Base-by-base conservation (phyloP, 1,140 invertebrate genomes). In the Drosophila truncata region DNA sequence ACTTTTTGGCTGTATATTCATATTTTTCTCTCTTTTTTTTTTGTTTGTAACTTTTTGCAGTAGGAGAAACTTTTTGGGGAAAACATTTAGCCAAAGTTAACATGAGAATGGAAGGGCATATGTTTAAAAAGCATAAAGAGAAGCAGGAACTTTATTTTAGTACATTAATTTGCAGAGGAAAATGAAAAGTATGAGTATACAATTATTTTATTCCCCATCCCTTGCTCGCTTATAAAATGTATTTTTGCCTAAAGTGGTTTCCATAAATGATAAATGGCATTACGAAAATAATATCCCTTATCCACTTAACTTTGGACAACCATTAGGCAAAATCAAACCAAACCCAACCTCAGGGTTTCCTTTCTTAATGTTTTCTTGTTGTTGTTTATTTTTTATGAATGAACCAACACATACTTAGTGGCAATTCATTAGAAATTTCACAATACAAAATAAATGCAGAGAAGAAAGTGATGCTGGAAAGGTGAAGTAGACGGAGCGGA, bases 341-440 rank as follows among this genome's bases (percentile, higher is more conserved):
- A 47, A 69, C 20, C 35, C 18, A 72, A 42, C 47, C 55, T 82
- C 57, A 73, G 69, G 83, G 78, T 55, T 46, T 41, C 63, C 29
- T 57, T 62, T 35, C 20, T 29, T 41, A 42, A 42, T 69, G 72
- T 64, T 42, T 63, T 44, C 25, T 25, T 23, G 20, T 41, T 13
- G 5, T 37, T 20, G 1, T 18, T 41, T 75, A n/a, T 62, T 82
- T 88, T 80, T 88, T 80, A 74, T 88, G 84, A 87, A 87, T 87
- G 84, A 88, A 88, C 77, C 77, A 87, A 80, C 74, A 73, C 71
- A 82, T 63, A 73, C 71, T 78, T 63, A 50, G 44, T 80, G 65
- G 58, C 84, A 80, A 88, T 87, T 87, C 84, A 83, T 88, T 80
- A 78, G 84, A 88, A 88, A 80, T 87, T 66, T 71, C 64, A 46